These are phyloP conservation scores for Syritta pipiens DNA, from an alignment of 2,888 invertebrate genomes.

Conservation along the genomic window DNA sequence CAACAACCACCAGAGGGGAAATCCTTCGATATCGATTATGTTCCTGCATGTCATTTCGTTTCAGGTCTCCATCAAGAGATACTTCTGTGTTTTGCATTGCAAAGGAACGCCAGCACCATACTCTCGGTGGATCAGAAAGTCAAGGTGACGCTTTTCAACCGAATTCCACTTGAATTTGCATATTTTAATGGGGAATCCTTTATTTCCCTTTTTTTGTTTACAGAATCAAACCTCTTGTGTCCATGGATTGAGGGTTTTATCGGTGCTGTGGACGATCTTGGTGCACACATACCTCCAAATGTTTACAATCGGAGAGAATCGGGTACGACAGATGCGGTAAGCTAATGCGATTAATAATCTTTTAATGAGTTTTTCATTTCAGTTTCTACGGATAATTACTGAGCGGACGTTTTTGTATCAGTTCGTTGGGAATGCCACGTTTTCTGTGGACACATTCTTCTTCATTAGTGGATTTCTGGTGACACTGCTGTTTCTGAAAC, in stretches of 20 bases:
- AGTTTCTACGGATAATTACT: constrained; percentile 85
- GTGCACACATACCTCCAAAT: constrained; percentile 91
- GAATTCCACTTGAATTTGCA: constrained; percentile 24
- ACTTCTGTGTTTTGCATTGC: constrained; percentile 87
- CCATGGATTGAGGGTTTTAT: constrained; percentile 88
- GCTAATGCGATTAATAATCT: neutral
- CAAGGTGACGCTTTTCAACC: constrained; percentile 72
- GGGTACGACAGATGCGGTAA: constrained; percentile 71
- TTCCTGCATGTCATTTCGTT: neutral
- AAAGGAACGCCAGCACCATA: constrained; percentile 87
- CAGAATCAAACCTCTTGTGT: constrained; percentile 87
- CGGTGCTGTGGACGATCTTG: constrained; percentile 90
- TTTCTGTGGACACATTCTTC: constrained; percentile 92
- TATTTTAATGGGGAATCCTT: constrained; percentile 16
- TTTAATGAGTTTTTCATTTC: constrained; percentile 72
- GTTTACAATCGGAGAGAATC: constrained; percentile 87
- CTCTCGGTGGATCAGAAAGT: constrained; percentile 83
- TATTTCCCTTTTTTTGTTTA: too few relatives aligned
- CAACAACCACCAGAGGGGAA: neutral
- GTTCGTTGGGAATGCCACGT: constrained; percentile 90
- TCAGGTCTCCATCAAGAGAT: constrained; percentile 78
- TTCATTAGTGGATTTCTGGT: constrained; percentile 91
- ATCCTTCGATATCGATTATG: neutral
- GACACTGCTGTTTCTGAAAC: constrained; percentile 85
- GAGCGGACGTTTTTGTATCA: constrained; percentile 90